phyloP scores from a whole-genome alignment of 2,797 vertebrate species.

The Epinephelus malabaricus region DNA sequence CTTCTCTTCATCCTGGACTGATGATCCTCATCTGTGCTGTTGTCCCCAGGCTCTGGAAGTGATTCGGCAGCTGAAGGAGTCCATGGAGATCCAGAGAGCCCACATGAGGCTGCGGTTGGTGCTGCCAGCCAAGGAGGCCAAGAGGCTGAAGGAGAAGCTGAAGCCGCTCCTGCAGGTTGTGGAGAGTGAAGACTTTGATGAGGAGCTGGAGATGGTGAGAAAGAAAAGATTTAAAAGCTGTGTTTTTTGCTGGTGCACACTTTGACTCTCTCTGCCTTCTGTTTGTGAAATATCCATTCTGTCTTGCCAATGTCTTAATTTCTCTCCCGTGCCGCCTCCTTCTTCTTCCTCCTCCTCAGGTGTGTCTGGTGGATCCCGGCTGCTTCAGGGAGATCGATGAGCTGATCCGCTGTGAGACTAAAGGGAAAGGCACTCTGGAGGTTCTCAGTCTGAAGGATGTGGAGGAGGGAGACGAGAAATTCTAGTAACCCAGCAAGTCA shows the following conservation, averaged over 20 bases:
- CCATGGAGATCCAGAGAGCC: slow-evolving; percentile 96
- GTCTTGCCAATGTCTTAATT: not conserved
- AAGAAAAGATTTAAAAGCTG: too few species aligned
- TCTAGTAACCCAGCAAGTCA: slow-evolving; percentile 81
- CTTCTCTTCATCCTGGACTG: too few species aligned
- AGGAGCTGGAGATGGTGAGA: slow-evolving; percentile 93
- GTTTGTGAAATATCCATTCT: not conserved
- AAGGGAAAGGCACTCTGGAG: slow-evolving; percentile 93
- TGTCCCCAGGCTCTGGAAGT: slow-evolving; percentile 93
- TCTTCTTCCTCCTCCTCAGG: slow-evolving; percentile 77
- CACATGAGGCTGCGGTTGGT: slow-evolving; percentile 94
- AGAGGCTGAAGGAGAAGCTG: slow-evolving; percentile 96
- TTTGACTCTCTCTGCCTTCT: not conserved
- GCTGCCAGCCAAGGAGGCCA: slow-evolving; percentile 94
- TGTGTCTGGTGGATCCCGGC: slow-evolving; percentile 96
- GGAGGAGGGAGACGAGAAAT: slow-evolving; percentile 96
- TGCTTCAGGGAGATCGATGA: slow-evolving; percentile 98
- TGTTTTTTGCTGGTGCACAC: not conserved
- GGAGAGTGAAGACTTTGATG: slow-evolving; percentile 94
- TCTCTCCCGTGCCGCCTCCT: not conserved
- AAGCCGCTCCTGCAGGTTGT: slow-evolving; percentile 92
- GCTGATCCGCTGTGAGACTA: slow-evolving; percentile 95
- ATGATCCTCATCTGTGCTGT: not conserved
- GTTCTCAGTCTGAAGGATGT: slow-evolving; percentile 96
- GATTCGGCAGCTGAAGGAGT: slow-evolving; percentile 94